Conservation (phyloP, 2,113 vertebrate species). For the Numenius arquata region DNA sequence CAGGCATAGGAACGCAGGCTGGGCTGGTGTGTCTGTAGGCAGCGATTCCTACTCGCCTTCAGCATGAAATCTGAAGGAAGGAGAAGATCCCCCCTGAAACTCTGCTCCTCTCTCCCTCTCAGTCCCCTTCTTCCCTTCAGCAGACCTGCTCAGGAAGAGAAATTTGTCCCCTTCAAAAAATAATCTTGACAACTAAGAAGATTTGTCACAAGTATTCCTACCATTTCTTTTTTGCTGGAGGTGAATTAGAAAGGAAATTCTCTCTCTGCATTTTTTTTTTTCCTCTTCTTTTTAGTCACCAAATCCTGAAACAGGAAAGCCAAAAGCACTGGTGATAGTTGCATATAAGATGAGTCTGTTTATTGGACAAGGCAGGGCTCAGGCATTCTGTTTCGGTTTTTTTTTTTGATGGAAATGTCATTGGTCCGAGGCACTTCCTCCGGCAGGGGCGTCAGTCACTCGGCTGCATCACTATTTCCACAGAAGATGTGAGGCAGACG, state of each 20-base stretch:
- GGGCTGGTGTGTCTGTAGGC: not conserved
- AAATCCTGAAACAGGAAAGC: not conserved
- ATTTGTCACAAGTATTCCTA: not conserved
- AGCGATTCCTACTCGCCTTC: not conserved
- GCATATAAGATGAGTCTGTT: not conserved
- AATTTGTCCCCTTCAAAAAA: not conserved
- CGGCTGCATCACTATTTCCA: not conserved
- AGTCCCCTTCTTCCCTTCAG: not conserved
- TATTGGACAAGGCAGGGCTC: not conserved
- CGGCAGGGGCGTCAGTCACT: fast-evolving
- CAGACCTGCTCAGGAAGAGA: not conserved
- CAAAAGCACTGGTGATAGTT: not conserved
- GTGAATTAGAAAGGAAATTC: not conserved
- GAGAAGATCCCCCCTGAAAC: not conserved
- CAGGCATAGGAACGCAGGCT: not conserved
- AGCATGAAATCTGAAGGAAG: not conserved
- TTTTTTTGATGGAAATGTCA: not conserved
- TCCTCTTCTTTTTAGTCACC: not conserved
- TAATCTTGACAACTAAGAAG: not conserved
- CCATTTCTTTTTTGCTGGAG: not conserved
- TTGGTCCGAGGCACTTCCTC: not conserved
- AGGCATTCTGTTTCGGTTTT: not conserved
- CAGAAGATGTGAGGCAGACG: fast-evolving
- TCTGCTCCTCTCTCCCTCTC: not conserved
- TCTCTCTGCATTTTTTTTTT: not conserved